These are phyloP conservation scores for Symphodus melops DNA, from an alignment of 2,113 vertebrate genomes.

Conservation along the genomic window DNA sequence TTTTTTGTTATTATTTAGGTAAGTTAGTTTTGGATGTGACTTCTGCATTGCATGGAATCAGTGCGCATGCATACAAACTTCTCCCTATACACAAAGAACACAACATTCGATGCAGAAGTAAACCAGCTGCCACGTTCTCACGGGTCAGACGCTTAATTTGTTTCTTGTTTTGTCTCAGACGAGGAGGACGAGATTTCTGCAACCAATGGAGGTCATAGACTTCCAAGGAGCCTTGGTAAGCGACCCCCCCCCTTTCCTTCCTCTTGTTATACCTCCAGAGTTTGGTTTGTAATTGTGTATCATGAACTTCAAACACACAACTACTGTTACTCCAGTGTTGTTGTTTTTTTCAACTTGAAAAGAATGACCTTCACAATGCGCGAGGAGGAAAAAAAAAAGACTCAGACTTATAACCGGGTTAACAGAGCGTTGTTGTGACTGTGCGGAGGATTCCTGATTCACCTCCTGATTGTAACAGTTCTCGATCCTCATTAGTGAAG, in stretches of 20 bases:
- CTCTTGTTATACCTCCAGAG: background rate
- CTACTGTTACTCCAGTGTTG: too few species aligned
- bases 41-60: too few species aligned
- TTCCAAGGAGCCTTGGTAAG: slow-evolving; percentile 78
- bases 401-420: background rate
- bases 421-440: slow-evolving; percentile 5
- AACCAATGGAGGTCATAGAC: slow-evolving; percentile 71
- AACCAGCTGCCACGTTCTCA: background rate
- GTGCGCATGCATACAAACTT: too few species aligned
- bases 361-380: too few species aligned
- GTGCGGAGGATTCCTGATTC: slow-evolving; percentile 52
- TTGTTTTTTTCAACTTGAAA: too few species aligned
- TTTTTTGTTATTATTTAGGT: too few species aligned
- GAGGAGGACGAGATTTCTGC: slow-evolving; percentile 63
- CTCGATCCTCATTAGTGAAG: slow-evolving; percentile 39
- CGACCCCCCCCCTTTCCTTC: background rate
- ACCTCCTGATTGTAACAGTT: slow-evolving; percentile 21
- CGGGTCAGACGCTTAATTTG: slow-evolving; percentile 27
- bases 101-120: too few species aligned
- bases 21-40: too few species aligned
- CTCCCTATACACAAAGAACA: too few species aligned
- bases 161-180: slow-evolving; percentile 67
- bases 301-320: too few species aligned
- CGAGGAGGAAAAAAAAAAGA: too few species aligned
- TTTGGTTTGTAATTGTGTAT: too few species aligned